Conservation (phyloP, 2,113 vertebrate species). For the Nerophis lumbriciformis region DNA sequence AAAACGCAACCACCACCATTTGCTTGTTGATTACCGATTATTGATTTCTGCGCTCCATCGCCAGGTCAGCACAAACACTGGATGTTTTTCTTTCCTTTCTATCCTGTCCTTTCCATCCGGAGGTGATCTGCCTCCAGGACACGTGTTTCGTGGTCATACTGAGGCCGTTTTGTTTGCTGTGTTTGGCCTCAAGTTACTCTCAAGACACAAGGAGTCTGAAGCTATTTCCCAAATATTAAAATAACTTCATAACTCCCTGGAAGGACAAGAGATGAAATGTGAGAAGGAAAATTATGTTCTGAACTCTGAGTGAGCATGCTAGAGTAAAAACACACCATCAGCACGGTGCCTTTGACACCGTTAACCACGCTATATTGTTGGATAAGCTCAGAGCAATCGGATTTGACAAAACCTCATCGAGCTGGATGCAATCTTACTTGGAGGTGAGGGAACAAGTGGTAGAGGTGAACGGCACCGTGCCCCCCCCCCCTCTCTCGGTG, state of each 20-base stretch:
- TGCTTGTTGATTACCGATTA: background rate
- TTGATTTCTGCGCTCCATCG: too few species aligned
- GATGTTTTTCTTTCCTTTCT: background rate
- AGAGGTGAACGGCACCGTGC: too few species aligned
- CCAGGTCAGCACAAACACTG: background rate
- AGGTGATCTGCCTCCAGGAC: conserved; percentile 3
- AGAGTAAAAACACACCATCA: background rate
- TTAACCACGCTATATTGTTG: too few species aligned
- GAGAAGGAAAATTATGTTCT: conserved; percentile 12
- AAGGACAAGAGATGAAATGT: conserved; percentile 19
- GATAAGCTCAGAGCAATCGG: too few species aligned
- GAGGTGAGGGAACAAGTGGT: too few species aligned
- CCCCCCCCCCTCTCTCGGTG: too few species aligned
- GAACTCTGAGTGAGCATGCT: conserved; percentile 14
- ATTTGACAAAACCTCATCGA: too few species aligned
- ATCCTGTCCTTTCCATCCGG: background rate
- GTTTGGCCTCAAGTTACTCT: conserved; percentile 6
- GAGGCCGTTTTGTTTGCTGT: background rate
- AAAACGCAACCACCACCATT: too few species aligned
- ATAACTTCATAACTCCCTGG: conserved; percentile 9
- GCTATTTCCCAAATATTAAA: conserved; percentile 5
- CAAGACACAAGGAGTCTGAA: conserved; percentile 8
- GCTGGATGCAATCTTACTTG: too few species aligned
- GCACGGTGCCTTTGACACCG: too few species aligned
- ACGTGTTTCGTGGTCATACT: conserved; percentile 2